Evolutionary conservation across 2,113 vertebrate species (phyloP), one percentile per base, ranked within the genome.

Genomic region (Rhinogobius similis): DNA sequence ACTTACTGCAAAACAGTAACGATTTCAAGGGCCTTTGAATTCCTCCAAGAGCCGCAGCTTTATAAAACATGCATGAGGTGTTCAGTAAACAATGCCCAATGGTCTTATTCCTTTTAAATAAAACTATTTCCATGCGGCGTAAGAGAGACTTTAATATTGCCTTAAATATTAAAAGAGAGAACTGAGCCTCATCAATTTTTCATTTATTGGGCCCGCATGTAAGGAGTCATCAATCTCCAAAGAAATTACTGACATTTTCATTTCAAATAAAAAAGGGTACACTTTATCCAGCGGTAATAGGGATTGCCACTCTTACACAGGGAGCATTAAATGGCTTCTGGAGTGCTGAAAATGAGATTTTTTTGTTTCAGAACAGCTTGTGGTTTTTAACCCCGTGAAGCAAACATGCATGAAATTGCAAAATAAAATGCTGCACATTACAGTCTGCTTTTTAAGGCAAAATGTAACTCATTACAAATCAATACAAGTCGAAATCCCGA

Each of bases 111-210:
- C 89, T 92, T 93, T 93, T 91, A 91, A 93, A 93, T 93, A 93
- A 93, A 93, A 93, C 92, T 93, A 92, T 93, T 92, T 93, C 88
- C 90, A 89, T 89, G 90, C 86, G 89, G 90, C 88, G 88, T 88
- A 90, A 89, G 88, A 89, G 90, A 91, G 91, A 88, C 91, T 93
- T 94, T 93, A 94, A 94, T 93, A 94, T 92, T 93, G 92, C 93
- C 93, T 94, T 94, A 93, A 94, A 94, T 94, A 94, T 94, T 93
- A 93, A 93, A 93, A 92, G 92, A 92, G 89, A 92, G 93, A 93
- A 93, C 92, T 88, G 90, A 87, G 88, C 90, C 90, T 94, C 93
- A 93, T 94, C 91, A 92, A 94, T 94, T 93, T 94, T 94, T 94
- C 92, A 94, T 94, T 94, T 93, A 94, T 93, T 93, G 93, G 92